Evolutionary conservation across 2,797 vertebrate species (phyloP).

Genomic region (Galagoides demidoff): DNA sequence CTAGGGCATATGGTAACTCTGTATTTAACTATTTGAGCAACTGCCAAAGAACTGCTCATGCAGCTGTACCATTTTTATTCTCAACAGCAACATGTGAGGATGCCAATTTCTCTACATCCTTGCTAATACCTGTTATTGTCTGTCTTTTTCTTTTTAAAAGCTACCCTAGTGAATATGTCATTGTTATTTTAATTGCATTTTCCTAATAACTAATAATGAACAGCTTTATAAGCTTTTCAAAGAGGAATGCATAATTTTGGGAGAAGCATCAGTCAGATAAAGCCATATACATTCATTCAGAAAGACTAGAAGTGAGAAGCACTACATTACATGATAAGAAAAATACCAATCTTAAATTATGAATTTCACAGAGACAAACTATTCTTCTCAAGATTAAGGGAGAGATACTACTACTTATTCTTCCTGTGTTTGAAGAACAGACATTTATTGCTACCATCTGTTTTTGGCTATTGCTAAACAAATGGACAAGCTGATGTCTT

Average conservation of each 20-base stretch:
- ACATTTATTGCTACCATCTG: not conserved
- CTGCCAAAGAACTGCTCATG: constrained; percentile 38
- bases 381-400: constrained; percentile 13
- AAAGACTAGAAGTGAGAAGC: not conserved
- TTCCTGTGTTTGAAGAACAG: constrained; percentile 30
- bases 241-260: constrained; percentile 7
- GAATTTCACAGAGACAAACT: constrained; percentile 21
- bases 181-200: not conserved
- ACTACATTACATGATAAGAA: not conserved
- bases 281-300: not conserved
- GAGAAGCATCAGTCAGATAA: constrained; percentile 3
- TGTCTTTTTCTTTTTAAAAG: constrained; percentile 35
- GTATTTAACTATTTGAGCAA: constrained; percentile 44
- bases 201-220: constrained; percentile 26
- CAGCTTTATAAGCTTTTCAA: constrained; percentile 41
- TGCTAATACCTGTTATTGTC: not conserved
- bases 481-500: not conserved
- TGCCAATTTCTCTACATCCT: constrained; percentile 18
- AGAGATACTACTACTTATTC: not conserved
- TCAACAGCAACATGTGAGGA: not conserved
- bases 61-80: constrained; percentile 34
- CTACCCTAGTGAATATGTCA: not conserved
- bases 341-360: constrained; percentile 20
- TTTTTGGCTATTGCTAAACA: constrained; percentile 34
- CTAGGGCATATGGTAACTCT: not conserved